These are phyloP conservation scores for Sebastes steindachneri DNA, from an alignment of 2,797 vertebrate species.

Conservation along the genomic window DNA sequence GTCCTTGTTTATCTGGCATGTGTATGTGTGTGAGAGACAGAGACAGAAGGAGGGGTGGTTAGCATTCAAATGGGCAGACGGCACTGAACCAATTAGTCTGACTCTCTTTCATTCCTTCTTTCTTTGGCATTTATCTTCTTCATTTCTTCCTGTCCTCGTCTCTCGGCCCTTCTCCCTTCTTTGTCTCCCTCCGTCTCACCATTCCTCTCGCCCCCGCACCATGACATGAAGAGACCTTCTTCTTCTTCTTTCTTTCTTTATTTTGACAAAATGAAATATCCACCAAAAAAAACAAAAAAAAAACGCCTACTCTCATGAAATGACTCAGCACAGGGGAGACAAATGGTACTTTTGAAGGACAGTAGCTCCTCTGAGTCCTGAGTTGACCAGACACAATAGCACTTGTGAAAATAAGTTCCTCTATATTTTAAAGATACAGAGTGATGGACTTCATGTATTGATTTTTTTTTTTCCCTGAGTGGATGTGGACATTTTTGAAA, in stretches of 20 bases:
- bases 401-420: background rate
- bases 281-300: background rate
- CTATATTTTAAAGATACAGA: constrained; percentile 3
- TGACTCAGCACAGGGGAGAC: background rate
- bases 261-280: constrained; percentile 30
- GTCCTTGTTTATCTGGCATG: constrained; percentile 38
- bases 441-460: constrained; percentile 1
- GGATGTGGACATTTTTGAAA: constrained; percentile 3
- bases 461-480: background rate
- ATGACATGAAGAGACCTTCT: constrained; percentile 8
- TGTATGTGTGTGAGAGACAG: background rate
- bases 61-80: constrained; percentile 55
- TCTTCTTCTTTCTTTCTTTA: constrained; percentile 5
- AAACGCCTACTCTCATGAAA: background rate
- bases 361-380: background rate
- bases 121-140: constrained; percentile 24
- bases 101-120: constrained; percentile 17
- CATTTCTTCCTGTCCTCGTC: constrained; percentile 16
- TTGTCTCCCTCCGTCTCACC: constrained; percentile 1
- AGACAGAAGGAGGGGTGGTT: constrained; percentile 30
- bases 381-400: background rate
- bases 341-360: background rate
- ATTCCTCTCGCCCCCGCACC: background rate
- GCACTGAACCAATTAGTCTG: constrained; percentile 48
- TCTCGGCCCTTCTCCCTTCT: background rate